Percentiles rank a stretch among this genome's conserved stretches.
Conservation (phyloP, 1,140 invertebrate genomes). For the Cotesia glomerata region DNA sequence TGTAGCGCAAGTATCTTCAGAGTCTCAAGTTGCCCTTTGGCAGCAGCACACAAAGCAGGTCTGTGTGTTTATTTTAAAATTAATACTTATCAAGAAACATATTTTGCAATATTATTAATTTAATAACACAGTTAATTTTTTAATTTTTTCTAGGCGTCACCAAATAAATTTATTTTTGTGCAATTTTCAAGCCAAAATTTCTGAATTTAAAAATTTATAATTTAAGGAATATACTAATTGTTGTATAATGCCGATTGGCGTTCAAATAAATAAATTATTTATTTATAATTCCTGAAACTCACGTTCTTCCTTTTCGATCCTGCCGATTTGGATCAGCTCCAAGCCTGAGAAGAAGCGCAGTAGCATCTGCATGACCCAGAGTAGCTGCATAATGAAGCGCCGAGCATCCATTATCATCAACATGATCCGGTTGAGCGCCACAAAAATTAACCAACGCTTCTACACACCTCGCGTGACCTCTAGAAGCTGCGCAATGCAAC, state of each 20-base stretch:
- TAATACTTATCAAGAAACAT: no score
- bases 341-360: constrained; percentile 83
- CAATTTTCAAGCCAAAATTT: no score
- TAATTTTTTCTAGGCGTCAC: no score
- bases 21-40: constrained; percentile 92
- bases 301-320: constrained; percentile 89
- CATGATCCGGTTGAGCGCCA: constrained; percentile 80
- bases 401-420: constrained; percentile 92
- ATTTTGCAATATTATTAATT: no score
- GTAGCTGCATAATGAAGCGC: constrained; percentile 96
- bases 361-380: constrained; percentile 92
- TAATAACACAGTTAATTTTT: no score
- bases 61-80: constrained; percentile 51
- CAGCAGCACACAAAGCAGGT: constrained; percentile 86
- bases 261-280: no score
- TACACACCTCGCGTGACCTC: constrained; percentile 92
- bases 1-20: constrained; percentile 78
- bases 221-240: no score
- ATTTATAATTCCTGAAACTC: constrained; percentile 47
- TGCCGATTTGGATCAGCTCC: constrained; percentile 91
- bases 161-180: no score
- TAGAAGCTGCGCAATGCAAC: constrained; percentile 93
- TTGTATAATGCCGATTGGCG: no score
- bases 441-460: constrained; percentile 90
- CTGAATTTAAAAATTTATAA: no score